Base-by-base conservation (phyloP, 2,888 invertebrate species). In the Ophraella communa region DNA sequence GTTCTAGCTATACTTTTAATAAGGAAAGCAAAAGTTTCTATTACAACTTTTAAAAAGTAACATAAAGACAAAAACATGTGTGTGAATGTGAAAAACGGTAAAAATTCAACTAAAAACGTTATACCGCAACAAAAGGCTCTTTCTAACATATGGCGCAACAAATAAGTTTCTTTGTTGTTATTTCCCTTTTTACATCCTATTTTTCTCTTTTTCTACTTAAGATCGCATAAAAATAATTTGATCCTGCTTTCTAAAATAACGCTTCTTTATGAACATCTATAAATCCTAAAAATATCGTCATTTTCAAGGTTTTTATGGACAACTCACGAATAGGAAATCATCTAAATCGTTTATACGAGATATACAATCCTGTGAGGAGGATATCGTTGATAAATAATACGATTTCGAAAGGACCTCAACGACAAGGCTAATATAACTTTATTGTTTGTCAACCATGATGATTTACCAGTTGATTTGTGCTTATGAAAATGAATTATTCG, bases 391-490 rank as follows among this genome's bases (percentile, higher is more conserved):
- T 58, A 58, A 49, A 72, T n/a, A n/a, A n/a, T 72, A 68, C 68
- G 67, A 72, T 67, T 67, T 69, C 65, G 64, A 23, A 63, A 67
- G 63, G 57, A 66, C 56, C 67, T 57, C 57, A 53, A 53, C 63
- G 69, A 66, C 71, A 64, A 58, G 49, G 64, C 67, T 71, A 71
- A 70, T 73, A 71, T 69, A 71, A 72, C 70, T 73, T 72, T 72
- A 72, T 73, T 71, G 73, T 71, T 72, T 66, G 71, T 65, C 67
- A 64, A 66, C 69, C 56, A 55, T 64, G 65, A 68, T 69, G 59
- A 64, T 51, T 56, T 35, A 64, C 20, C 8, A 18, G 35, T 35
- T 68, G 72, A 71, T 71, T 72, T 71, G 68, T 67, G 68, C 64
- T 65, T 62, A 67, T 69, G 70, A 70, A 70, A 70, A 71, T 70